Base-by-base conservation (phyloP, 1,140 invertebrate genomes). In the Anoplophora glabripennis region DNA sequence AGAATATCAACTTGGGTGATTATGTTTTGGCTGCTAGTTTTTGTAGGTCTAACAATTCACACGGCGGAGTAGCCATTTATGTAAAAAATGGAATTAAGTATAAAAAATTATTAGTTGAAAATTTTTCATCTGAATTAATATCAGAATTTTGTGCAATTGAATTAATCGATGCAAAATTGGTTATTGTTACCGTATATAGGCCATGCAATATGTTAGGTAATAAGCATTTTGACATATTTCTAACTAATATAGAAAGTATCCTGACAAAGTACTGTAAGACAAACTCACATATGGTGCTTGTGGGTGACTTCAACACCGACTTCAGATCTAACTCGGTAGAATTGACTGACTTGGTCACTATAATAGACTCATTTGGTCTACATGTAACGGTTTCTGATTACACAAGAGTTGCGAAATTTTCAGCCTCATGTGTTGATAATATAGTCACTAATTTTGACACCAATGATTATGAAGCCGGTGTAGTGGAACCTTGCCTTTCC, bases 341-440 rank as follows among this genome's bases (percentile, higher is more conserved):
- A 17, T 4, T 46, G 18, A 21, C 7, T 46, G 12, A 46, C 7
- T 28, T 46, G 11, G 10, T 10, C 18, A 21, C 15, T 7, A 10
- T 28, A 46, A 8, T 46, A 7, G 17, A 17, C 11, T 46, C 15
- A 15, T 46, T 28, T 14, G 10, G 35, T 12, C n/a, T 36, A 14
- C 21, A 36, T 17, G 35, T 34, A 7, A 49, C 47, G 4, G 34
- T 49, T n/a, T 49, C 47, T 34, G 47, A 49, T n/a, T 49, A 34
- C n/a, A 36, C 47, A n/a, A 49, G 21, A 34, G 21, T 28, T 5
- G 2, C 21, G 21, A 28, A 28, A 28, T 28, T 28, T 28, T 34
- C 47, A 34, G 14, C 47, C 15, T 21, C 21, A 12, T 49, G 28
- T 49, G 15, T 49, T 34, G 47, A 49, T 17, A 49, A 49, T 34